Evolutionary conservation across 2,888 invertebrate genomes (phyloP).

Genomic region (Ectemnius cavifrons): DNA sequence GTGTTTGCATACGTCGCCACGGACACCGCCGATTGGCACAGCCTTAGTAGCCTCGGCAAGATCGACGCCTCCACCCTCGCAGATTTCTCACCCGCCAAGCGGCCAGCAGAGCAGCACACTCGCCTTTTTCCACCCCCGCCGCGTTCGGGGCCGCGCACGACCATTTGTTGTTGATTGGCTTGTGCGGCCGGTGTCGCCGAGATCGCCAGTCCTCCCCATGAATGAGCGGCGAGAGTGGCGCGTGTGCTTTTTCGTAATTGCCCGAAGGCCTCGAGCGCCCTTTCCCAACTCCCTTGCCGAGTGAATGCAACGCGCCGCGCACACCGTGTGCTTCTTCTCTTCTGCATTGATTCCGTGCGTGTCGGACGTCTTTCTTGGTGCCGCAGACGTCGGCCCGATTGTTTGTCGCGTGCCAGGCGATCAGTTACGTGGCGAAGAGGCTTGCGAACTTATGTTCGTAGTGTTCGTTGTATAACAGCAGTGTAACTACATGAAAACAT

Average conservation of each 20-base stretch:
- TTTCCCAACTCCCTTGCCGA: slow-evolving; percentile 16
- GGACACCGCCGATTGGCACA: slow-evolving; percentile 6
- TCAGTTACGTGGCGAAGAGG: no score
- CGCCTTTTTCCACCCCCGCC: no score
- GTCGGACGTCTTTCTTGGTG: background rate
- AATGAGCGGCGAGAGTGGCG: slow-evolving; percentile 48
- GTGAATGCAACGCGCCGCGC: slow-evolving; percentile 30
- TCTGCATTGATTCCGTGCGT: background rate
- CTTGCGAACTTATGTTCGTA: no score
- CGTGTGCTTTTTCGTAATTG: slow-evolving; percentile 34
- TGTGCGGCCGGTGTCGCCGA: background rate
- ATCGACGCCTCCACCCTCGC: slow-evolving; percentile 10
- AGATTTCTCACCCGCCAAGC: background rate
- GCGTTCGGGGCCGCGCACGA: no score
- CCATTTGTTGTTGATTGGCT: background rate
- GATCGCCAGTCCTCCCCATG: slow-evolving; percentile 36
- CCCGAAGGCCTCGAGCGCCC: slow-evolving; percentile 28
- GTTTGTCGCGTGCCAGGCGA: no score
- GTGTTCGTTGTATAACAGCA: no score
- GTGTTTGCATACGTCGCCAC: slow-evolving; percentile 31
- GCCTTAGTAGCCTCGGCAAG: slow-evolving; percentile 27
- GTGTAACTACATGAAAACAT: no score
- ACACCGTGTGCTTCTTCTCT: slow-evolving; percentile 30
- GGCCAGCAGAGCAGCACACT: no score
- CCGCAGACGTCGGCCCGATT: no score